phyloP scores from a whole-genome alignment of 2,888 invertebrate species.

The Mechanitis mazaeus region DNA sequence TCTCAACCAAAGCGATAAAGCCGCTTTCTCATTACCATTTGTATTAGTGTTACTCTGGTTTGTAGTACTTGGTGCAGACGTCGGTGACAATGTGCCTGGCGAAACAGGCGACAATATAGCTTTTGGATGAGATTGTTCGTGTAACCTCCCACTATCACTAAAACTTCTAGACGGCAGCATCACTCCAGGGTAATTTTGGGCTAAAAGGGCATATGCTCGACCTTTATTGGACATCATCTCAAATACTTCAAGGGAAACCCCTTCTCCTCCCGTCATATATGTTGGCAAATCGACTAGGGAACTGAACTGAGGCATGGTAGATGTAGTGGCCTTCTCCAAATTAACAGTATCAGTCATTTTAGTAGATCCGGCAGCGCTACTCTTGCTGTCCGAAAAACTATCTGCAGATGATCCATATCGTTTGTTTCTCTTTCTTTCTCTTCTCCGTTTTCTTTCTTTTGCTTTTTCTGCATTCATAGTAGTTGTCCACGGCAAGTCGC shows the following conservation, averaged over 20 bases:
- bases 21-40: slow-evolving; percentile 61
- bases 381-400: slow-evolving; percentile 82
- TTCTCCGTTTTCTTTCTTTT: slow-evolving; percentile 77
- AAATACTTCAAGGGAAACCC: slow-evolving; percentile 85
- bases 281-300: slow-evolving; percentile 92
- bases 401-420: slow-evolving; percentile 81
- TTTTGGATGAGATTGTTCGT: slow-evolving; percentile 61
- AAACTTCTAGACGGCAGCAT: slow-evolving; percentile 84
- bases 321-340: slow-evolving; percentile 59
- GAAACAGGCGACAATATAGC: slow-evolving; percentile 49
- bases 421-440: slow-evolving; percentile 76
- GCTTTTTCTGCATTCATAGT: slow-evolving; percentile 79
- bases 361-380: slow-evolving; percentile 79
- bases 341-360: slow-evolving; percentile 51
- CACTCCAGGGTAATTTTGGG: slow-evolving; percentile 85
- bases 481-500: slow-evolving; percentile 79
- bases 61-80: slow-evolving; percentile 39
- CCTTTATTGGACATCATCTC: slow-evolving; percentile 82
- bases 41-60: slow-evolving; percentile 34
- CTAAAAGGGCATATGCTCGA: slow-evolving; percentile 82
- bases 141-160: slow-evolving; percentile 77
- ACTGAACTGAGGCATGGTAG: slow-evolving; percentile 77
- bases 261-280: slow-evolving; percentile 86
- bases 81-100: slow-evolving; percentile 50
- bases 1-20: slow-evolving; percentile 75